A percentile compares a stretch with the other conserved stretches of the same genome.
Conservation (phyloP, 2,113 vertebrate genomes). For the Pteronura brasiliensis region DNA sequence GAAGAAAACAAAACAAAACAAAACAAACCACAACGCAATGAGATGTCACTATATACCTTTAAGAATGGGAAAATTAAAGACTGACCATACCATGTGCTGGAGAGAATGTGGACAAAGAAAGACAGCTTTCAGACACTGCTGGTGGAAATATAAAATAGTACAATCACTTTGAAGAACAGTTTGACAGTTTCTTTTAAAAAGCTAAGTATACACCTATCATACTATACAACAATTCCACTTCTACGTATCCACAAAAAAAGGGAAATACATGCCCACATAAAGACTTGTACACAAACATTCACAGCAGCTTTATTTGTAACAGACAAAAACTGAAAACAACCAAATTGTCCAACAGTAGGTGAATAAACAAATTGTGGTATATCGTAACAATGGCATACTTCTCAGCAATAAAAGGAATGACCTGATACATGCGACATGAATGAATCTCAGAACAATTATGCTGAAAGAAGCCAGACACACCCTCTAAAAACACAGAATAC, state of each 20-base stretch:
- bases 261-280: not conserved
- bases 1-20: not conserved
- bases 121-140: not conserved
- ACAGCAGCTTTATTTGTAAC: constrained; percentile 47
- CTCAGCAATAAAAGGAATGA: not conserved
- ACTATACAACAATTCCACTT: not conserved
- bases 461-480: not conserved
- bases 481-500: not conserved
- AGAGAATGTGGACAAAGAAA: not conserved
- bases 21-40: not conserved
- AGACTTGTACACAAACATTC: constrained; percentile 1
- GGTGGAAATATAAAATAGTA: not conserved
- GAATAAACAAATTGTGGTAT: not conserved
- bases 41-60: not conserved
- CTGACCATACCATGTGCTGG: not conserved
- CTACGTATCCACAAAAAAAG: not conserved
- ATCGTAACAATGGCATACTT: constrained; percentile 6
- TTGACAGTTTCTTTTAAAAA: not conserved
- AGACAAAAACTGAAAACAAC: constrained; percentile 7
- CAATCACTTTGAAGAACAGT: not conserved
- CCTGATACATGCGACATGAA: not conserved
- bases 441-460: not conserved
- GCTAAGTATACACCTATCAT: not conserved
- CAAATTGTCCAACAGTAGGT: constrained; percentile 13
- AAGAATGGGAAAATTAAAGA: not conserved